phyloP scores from a whole-genome alignment of 2,888 invertebrate species.

The Dryobota labecula region DNA sequence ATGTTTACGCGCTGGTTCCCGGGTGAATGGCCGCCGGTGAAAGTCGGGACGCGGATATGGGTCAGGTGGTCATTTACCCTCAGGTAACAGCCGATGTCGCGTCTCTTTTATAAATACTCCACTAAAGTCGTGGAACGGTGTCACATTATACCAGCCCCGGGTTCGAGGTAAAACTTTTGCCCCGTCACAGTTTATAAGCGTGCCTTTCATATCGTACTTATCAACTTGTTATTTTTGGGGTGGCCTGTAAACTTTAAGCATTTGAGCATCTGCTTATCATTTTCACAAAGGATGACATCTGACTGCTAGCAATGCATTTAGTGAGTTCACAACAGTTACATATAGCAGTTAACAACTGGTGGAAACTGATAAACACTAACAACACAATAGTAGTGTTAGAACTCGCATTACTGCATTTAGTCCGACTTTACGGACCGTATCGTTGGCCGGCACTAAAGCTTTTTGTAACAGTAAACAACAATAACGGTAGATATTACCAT shows the following conservation, averaged over 20 bases:
- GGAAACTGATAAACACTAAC: constrained; percentile 51
- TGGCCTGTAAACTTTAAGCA: background rate
- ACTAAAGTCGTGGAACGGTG: constrained; percentile 71
- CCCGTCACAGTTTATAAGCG: constrained; percentile 17
- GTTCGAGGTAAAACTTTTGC: constrained; percentile 52
- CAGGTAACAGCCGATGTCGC: constrained; percentile 79
- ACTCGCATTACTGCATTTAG: constrained; percentile 58
- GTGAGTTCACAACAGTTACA: background rate
- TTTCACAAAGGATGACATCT: constrained; percentile 6
- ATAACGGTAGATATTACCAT: constrained; percentile 74
- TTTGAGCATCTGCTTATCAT: constrained; percentile 7
- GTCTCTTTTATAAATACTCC: constrained; percentile 71
- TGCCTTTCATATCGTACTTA: constrained; percentile 2
- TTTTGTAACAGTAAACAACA: constrained; percentile 65
- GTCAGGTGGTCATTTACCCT: constrained; percentile 90
- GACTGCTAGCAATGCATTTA: background rate
- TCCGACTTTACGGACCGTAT: constrained; percentile 62
- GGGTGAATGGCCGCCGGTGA: constrained; percentile 89
- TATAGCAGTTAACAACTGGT: constrained; percentile 20
- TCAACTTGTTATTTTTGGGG: constrained; percentile 5
- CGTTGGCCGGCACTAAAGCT: constrained; percentile 64
- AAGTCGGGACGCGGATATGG: constrained; percentile 87
- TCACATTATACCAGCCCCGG: constrained; percentile 67
- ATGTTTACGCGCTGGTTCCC: constrained; percentile 85
- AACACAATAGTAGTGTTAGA: constrained; percentile 58